Evolutionary conservation across 2,797 vertebrate genomes (phyloP), one percentile per base, ranked within the genome.

Genomic region (Protosalanx chinensis): DNA sequence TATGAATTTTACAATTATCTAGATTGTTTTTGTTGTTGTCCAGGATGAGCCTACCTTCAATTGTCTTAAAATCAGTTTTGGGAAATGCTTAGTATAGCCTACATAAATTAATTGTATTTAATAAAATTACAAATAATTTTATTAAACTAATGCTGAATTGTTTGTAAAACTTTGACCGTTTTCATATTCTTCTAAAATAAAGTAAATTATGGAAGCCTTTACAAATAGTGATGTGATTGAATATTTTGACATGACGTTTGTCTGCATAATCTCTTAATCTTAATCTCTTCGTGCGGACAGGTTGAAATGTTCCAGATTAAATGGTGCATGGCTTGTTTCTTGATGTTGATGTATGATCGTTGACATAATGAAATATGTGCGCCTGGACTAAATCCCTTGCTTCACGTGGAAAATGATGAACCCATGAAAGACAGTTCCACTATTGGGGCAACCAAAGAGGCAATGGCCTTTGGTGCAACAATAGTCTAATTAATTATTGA

Each of bases 261-360:
- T 60, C 62, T 79, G 63, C 59, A 62, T 81, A 83, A 87, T 87
- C 86, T 76, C 49, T 68, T 86, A 84, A 85, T 88, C 86, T 84
- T 85, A 85, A 88, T 87, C 87, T 83, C 65, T 81, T 51, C 68
- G 80, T 82, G 77, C 62, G 63, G 69, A 53, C 77, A 80, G 78
- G 78, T 77, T 76, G 68, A 78, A 85, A 76, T 10, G 53, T 57
- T 57, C 76, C 73, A 79, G 83, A 82, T 84, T 86, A 85, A 18
- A 66, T 62, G 76, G 18, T 46, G 6, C 59, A 62, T 74, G 59
- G 65, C 1, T 56, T 56, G 15, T n/a, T 56, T 56, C 51, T n/a
- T 56, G 51, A 56, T 56, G 51, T 46, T 5, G 41, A 12, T 12
- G 15, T 56, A 8, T 16, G 15, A n/a, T 56, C 15, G 6, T 16